Base-by-base conservation (phyloP, 2,113 vertebrate species). In the Austrofundulus limnaeus region DNA sequence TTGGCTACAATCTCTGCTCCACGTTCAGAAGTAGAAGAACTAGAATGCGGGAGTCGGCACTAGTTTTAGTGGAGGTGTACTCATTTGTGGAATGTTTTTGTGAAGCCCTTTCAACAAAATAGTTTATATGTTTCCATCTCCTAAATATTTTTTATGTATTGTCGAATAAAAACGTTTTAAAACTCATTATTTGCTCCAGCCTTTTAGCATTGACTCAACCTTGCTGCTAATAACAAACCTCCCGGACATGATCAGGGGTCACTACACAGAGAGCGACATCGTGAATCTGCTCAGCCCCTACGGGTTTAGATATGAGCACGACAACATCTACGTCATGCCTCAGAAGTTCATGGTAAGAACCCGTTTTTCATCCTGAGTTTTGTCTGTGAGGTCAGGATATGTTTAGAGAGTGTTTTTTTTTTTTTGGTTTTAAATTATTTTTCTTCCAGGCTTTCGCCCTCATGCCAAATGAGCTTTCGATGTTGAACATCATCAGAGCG, bases 381-480 rank as follows among this genome's bases (percentile, higher is more conserved):
- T 5, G 19, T 19, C 25, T 21, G 31, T 11, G 2, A 0, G 6
- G 13, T 20, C 24, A 6, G 41, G 16, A 12, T 45, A 4, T 42
- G 41, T 42, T 43, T 43, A 1, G 8, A 43, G 2, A 0, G 24
- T 14, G 21, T 3, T 50, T 1, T 24, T 12, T 5, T 5, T 6
- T 0, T 11, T 34, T 34, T n/a, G n/a, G n/a, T n/a, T n/a, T n/a
- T n/a, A n/a, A n/a, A n/a, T n/a, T n/a, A 43, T 6, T 4, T 48
- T 53, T 62, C 16, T 5, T 43, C 37, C n/a, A 89, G 87, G 87
- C 84, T 11, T 71, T 87, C 9, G 11, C 54, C 42, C 0, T 19
- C 15, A 66, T 86, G 78, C 63, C 63, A 0, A 5, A 20, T 0
- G 0, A 1, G 0, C 0, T 5, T 1, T 0, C 1, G 8, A 38